A percentile compares a stretch with the other conserved stretches of the same genome.
Evolutionary conservation across 2,113 vertebrate species (phyloP).

Genomic region (Caracal caracal): DNA sequence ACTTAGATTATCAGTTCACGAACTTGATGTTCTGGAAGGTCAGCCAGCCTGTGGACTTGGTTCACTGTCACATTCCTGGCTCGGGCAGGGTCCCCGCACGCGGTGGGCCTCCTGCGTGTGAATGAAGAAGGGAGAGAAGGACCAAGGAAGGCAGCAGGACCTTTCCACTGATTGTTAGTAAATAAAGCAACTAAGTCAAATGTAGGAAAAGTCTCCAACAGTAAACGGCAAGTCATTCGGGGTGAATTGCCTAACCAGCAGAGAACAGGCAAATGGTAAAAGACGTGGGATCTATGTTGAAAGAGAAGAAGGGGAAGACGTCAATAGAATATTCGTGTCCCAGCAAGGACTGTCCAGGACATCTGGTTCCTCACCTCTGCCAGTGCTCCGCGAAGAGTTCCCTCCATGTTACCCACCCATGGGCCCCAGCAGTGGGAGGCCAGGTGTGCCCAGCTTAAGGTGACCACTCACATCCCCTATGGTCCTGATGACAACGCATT

Average conservation of each 20-base stretch:
- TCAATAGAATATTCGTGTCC: no score
- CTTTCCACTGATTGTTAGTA: not conserved
- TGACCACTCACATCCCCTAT: no score
- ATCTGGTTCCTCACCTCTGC: not conserved
- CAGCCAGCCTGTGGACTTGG: accelerated
- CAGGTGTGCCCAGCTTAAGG: not conserved
- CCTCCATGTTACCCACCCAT: accelerated
- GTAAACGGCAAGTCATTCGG: not conserved
- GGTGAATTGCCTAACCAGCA: not conserved
- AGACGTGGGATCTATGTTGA: not conserved
- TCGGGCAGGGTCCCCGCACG: accelerated
- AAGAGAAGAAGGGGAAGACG: not conserved
- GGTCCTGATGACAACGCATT: accelerated
- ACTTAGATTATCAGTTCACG: not conserved
- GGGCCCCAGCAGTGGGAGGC: not conserved
- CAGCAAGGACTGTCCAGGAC: accelerated
- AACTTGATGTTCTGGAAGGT: not conserved
- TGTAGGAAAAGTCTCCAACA: not conserved
- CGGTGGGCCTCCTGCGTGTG: accelerated
- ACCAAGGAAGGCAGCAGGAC: accelerated
- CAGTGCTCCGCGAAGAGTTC: accelerated
- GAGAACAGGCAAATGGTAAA: not conserved
- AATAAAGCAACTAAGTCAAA: not conserved
- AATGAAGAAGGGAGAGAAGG: accelerated
- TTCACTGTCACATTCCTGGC: no score